phyloP scores from a whole-genome alignment of 2,797 vertebrate genomes.

The Glyptemys insculpta region DNA sequence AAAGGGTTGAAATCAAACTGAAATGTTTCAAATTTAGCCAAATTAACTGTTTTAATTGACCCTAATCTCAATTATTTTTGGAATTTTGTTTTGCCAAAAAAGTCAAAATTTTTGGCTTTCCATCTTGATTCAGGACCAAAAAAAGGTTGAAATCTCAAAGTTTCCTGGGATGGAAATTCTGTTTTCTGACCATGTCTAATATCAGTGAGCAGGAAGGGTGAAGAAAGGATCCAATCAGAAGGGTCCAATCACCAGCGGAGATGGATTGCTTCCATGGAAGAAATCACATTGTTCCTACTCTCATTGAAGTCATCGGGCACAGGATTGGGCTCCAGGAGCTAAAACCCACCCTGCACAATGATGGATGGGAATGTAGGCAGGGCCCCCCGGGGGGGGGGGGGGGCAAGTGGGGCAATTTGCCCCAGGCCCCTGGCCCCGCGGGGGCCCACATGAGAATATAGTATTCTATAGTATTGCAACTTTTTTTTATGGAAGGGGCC shows the following conservation, averaged over 20 bases:
- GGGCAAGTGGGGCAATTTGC: too few species aligned
- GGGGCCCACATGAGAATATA: too few species aligned
- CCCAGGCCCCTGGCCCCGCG: too few species aligned
- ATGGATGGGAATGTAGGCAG: neutral
- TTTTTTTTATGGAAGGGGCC: too few species aligned
- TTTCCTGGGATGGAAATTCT: neutral
- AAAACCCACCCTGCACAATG: accelerated
- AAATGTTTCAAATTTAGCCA: neutral
- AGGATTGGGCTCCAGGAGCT: neutral
- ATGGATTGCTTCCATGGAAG: neutral
- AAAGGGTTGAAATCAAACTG: neutral
- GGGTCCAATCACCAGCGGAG: neutral
- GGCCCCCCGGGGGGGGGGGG: too few species aligned
- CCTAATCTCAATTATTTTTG: neutral
- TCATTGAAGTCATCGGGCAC: neutral
- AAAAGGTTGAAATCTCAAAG: neutral
- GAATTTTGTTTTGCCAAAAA: neutral
- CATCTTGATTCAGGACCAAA: neutral
- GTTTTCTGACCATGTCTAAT: neutral
- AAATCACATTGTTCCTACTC: neutral
- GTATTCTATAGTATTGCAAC: too few species aligned
- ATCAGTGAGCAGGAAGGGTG: neutral
- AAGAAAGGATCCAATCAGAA: neutral
- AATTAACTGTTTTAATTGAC: neutral
- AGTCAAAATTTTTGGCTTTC: neutral